Percentiles rank a stretch among this genome's conserved stretches.
Conservation (phyloP, 2,113 vertebrate genomes). For the Perca schrenkii region DNA sequence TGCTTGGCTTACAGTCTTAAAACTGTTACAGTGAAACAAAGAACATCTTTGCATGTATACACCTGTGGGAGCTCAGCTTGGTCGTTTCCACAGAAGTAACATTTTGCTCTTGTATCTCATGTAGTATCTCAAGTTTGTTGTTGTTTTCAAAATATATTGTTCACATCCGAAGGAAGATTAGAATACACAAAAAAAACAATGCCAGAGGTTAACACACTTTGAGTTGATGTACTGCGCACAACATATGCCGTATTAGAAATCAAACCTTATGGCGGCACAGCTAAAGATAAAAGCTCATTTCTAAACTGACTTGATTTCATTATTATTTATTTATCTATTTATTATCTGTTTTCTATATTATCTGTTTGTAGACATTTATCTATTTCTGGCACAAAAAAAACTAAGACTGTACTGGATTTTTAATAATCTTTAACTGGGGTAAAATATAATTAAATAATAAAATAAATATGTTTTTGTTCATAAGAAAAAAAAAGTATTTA, state of each 20-base stretch:
- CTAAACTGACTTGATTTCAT: neutral
- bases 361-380: neutral
- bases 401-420: neutral
- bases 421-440: neutral
- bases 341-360: neutral
- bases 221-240: neutral
- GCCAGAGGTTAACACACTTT: neutral
- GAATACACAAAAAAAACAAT: neutral
- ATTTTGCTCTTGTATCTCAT: neutral
- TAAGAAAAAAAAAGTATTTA: neutral
- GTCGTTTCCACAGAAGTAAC: neutral
- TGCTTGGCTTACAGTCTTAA: neutral
- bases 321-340: neutral
- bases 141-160: neutral
- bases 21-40: neutral
- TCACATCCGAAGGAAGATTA: neutral
- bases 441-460: neutral
- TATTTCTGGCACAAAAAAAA: neutral
- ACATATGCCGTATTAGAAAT: neutral
- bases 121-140: neutral
- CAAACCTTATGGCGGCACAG: neutral
- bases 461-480: conserved; percentile 1
- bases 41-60: neutral
- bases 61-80: neutral
- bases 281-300: neutral